phyloP scores from a whole-genome alignment of 2,113 vertebrate genomes.

The Vombatus ursinus region DNA sequence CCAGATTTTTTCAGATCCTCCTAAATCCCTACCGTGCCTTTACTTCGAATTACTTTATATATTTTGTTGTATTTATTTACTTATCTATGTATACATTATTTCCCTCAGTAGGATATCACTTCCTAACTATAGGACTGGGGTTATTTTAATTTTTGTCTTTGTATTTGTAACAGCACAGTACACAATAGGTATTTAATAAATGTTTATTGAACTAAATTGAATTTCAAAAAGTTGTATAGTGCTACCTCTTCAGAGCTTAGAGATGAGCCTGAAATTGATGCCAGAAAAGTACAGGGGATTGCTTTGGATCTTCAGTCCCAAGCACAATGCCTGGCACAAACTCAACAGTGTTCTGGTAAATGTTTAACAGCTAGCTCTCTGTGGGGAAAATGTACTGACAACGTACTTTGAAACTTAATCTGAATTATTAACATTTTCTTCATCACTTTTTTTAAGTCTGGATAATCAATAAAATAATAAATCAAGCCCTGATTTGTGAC shows the following conservation, averaged over 20 bases:
- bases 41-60: background rate
- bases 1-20: background rate
- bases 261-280: background rate
- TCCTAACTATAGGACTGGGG: background rate
- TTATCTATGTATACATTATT: background rate
- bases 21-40: background rate
- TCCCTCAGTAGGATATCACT: background rate
- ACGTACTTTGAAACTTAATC: background rate
- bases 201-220: background rate
- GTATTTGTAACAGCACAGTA: background rate
- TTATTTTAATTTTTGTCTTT: background rate
- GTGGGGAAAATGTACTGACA: background rate
- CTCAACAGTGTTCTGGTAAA: background rate
- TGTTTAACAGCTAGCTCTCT: background rate
- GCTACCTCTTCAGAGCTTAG: background rate
- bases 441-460: background rate
- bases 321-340: background rate
- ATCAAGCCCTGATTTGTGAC: background rate
- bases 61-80: background rate
- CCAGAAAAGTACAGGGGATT: background rate
- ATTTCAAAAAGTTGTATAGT: background rate
- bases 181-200: background rate
- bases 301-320: background rate
- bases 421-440: background rate
- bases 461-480: background rate